Evolutionary conservation across 2,888 invertebrate species (phyloP).

Genomic region (Euzophera pinguis): DNA sequence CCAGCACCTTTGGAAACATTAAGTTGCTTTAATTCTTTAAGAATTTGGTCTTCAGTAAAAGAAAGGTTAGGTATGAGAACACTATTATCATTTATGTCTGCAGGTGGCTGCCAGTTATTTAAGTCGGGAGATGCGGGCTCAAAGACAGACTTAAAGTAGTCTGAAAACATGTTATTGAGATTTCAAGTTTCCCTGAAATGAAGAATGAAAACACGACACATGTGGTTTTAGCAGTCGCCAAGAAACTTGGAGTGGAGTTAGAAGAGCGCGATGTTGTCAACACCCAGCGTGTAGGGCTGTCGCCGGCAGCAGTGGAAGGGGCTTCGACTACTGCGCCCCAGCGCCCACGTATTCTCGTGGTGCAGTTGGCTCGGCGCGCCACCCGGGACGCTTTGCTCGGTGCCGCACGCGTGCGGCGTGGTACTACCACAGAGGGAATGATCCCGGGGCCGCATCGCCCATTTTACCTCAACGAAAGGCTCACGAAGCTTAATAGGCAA

Average conservation of each 20-base stretch:
- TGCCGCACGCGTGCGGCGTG: constrained; percentile 12
- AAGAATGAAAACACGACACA: constrained; percentile 4
- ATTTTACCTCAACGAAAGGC: constrained; percentile 15
- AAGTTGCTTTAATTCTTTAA: no score
- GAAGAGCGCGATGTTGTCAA: constrained; percentile 9
- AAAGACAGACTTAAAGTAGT: no score
- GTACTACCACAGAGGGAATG: constrained; percentile 12
- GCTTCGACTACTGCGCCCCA: neutral
- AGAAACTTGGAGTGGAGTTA: constrained; percentile 7
- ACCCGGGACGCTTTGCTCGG: constrained; percentile 1
- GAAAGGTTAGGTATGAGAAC: no score
- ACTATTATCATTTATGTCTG: no score
- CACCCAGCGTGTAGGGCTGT: neutral
- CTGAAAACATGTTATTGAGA: no score
- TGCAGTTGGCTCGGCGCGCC: constrained; percentile 2
- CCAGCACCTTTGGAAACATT: no score
- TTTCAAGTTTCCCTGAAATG: constrained; percentile 9
- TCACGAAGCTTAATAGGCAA: constrained; percentile 1
- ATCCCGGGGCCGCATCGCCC: neutral
- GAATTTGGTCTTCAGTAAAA: no score
- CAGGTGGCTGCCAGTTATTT: no score
- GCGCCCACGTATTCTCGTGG: neutral
- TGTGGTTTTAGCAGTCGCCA: constrained; percentile 1
- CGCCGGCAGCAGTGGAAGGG: neutral
- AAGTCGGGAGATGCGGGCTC: no score